Base-by-base conservation (phyloP, 2,113 vertebrate genomes). In the Tapirus terrestris region DNA sequence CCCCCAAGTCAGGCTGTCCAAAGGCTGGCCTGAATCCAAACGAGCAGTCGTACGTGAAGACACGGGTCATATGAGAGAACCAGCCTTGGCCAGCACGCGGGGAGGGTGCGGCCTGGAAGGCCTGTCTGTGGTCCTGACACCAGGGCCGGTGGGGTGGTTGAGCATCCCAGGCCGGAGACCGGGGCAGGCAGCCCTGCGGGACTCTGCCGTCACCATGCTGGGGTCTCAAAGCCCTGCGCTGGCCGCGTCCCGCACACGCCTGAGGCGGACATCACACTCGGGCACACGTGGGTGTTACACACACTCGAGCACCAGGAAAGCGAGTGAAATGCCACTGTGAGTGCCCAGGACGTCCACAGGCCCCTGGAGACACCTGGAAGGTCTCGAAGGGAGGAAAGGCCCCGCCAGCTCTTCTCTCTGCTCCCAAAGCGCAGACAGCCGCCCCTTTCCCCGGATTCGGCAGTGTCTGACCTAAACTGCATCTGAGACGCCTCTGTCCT, bases 21-120 rank as follows among this genome's bases (percentile, higher is more conserved):
- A 21, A 56, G 29, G 48, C n/a, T 14, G 8, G 29, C n/a, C 76
- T 10, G n/a, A 45, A 21, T 11, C 0, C 61, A 5, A 3, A 16
- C 1, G 8, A 8, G 13, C 2, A 9, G 8, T 2, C 20, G 11
- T 1, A 6, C 1, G 8, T 68, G 48, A 20, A 29, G 13, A 61
- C 8, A 6, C 4, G 84, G 36, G 11, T 20, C 65, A 8, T 6
- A 23, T 1, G 0, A 11, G 51, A 43, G n/a, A 5, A 18, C 27
- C 25, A 20, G 82, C 33, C 21, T 60, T 13, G 65, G 65, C 4
- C 25, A n/a, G 23, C 16, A 20, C 13, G 56, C 3, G 33, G 10
- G 51, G 77, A 58, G 14, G n/a, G 12, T 6, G 7, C 7, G 1
- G 13, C n/a, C n/a, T 7, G 25, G 53, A 80, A 25, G n/a, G 21